Evolutionary conservation across 2,797 vertebrate species (phyloP).

Genomic region (Oreochromis mossambicus): DNA sequence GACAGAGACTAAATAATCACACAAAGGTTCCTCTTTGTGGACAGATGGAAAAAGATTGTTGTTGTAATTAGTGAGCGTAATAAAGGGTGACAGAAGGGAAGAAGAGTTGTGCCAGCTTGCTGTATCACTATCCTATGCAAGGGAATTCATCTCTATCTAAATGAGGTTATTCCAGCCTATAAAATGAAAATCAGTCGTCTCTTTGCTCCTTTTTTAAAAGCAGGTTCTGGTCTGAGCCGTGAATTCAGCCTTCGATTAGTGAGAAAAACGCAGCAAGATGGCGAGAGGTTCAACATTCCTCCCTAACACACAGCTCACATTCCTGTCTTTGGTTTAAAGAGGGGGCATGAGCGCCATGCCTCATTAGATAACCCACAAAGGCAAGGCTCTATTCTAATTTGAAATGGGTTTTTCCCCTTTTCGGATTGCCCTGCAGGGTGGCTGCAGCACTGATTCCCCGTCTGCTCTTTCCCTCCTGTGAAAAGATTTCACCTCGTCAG

Average conservation of each 20-base stretch:
- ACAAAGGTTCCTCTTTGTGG: slow-evolving; percentile 2
- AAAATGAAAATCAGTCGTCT: neutral
- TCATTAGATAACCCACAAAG: slow-evolving; percentile 66
- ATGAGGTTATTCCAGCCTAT: neutral
- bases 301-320: slow-evolving; percentile 43
- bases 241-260: neutral
- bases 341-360: slow-evolving; percentile 40
- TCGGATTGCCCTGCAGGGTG: neutral
- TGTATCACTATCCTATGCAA: neutral
- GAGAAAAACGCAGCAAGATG: slow-evolving; percentile 31
- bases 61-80: slow-evolving; percentile 41
- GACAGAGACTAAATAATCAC: slow-evolving; percentile 17
- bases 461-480: slow-evolving; percentile 5
- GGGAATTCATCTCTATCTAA: neutral
- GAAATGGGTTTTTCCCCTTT: slow-evolving; percentile 12
- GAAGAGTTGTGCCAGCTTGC: slow-evolving; percentile 1
- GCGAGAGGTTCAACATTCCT: slow-evolving; percentile 57
- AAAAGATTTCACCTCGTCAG: slow-evolving; percentile 28
- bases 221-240: neutral
- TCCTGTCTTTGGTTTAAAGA: slow-evolving; percentile 58
- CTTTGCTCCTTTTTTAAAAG: neutral
- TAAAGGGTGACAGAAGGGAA: slow-evolving; percentile 31
- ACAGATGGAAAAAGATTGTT: slow-evolving; percentile 45
- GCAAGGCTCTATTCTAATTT: slow-evolving; percentile 32
- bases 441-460: neutral